These are phyloP conservation scores for Heterohyrax brucei DNA, from an alignment of 2,797 vertebrate genomes.

Conservation along the genomic window DNA sequence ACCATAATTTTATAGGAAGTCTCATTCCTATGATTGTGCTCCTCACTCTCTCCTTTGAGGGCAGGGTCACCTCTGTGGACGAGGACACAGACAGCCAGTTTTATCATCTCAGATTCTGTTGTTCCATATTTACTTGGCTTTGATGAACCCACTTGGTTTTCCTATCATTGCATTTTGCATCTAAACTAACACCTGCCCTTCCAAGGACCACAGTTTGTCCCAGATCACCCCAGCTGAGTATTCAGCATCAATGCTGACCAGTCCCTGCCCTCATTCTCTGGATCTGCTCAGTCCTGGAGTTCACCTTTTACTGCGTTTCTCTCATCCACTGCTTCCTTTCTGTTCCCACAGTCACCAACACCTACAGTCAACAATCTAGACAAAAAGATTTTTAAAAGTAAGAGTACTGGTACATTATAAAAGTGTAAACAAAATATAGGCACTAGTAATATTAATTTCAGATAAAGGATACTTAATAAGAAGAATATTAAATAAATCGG, in stretches of 20 bases:
- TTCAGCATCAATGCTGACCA: too few relatives aligned
- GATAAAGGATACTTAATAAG: neutral
- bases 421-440: neutral
- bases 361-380: neutral
- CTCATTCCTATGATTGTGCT: neutral
- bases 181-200: neutral
- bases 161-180: slow-evolving; percentile 75
- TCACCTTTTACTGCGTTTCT: neutral
- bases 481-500: neutral
- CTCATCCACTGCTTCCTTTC: neutral
- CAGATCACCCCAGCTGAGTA: neutral
- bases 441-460: neutral
- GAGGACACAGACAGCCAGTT: neutral
- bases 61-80: neutral
- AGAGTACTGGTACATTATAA: neutral
- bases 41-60: neutral
- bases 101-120: neutral
- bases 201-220: neutral
- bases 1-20: neutral
- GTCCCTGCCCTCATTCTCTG: neutral
- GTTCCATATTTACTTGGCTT: slow-evolving; percentile 74
- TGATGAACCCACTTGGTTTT: slow-evolving; percentile 79
- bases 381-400: neutral
- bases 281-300: neutral
- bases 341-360: neutral